A percentile compares a stretch with the other conserved stretches of the same genome.
Evolutionary conservation across 2,888 invertebrate genomes (phyloP).

Genomic region (Pandemis corylana): DNA sequence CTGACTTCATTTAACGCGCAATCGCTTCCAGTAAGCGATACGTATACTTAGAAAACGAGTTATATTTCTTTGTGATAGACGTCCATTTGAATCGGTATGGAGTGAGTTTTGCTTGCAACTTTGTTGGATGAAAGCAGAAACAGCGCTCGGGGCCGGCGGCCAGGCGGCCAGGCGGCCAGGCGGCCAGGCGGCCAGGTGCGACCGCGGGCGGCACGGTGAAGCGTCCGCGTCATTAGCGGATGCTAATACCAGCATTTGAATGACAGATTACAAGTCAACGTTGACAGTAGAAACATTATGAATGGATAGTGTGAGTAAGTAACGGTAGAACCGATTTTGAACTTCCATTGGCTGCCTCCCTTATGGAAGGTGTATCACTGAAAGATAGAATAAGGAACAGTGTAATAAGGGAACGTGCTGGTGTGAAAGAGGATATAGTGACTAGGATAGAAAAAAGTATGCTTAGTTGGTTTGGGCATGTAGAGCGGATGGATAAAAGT

Average conservation of each 20-base stretch:
- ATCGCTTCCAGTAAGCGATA: neutral
- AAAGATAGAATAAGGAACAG: no score
- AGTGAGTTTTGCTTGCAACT: slow-evolving; percentile 1
- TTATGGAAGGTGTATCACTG: no score
- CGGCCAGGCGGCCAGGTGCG: neutral
- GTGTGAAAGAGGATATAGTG: no score
- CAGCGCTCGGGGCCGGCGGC: neutral
- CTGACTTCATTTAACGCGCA: neutral
- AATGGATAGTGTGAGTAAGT: neutral
- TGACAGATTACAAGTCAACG: neutral
- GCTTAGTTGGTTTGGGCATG: no score
- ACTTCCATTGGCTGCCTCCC: no score
- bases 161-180: neutral
- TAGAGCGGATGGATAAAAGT: no score
- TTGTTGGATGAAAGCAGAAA: neutral
- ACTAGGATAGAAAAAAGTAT: no score
- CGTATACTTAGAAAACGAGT: neutral
- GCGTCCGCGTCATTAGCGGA: neutral
- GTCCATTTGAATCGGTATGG: neutral
- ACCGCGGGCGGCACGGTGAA: neutral
- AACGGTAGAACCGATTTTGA: no score
- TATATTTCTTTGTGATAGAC: neutral
- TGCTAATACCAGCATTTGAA: neutral
- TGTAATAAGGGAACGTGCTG: no score
- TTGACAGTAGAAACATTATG: neutral